phyloP scores from a whole-genome alignment of 2,113 vertebrate species.

The Ovis canadensis region DNA sequence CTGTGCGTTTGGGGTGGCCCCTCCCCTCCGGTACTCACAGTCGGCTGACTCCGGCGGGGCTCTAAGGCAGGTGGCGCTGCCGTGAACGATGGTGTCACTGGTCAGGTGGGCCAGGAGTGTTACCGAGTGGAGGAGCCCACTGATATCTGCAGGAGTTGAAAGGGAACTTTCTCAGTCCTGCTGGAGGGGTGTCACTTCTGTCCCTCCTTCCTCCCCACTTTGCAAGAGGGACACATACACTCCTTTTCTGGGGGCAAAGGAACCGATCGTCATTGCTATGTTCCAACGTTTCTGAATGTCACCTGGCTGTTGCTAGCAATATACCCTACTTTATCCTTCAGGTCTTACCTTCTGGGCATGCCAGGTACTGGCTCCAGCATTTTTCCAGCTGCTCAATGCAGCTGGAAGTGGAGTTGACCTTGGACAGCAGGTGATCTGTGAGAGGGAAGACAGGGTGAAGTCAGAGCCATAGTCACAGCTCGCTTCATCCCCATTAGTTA shows the following conservation, averaged over 20 bases:
- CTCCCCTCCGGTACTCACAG: conserved; percentile 78
- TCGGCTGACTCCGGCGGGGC: conserved; percentile 91
- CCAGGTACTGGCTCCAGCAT: conserved; percentile 79
- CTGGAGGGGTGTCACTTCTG: background rate
- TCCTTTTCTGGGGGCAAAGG: background rate
- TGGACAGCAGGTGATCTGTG: conserved; percentile 93
- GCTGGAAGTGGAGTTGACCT: conserved; percentile 83
- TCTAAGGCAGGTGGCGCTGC: conserved; percentile 90
- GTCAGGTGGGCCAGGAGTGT: conserved; percentile 90
- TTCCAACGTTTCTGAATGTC: background rate
- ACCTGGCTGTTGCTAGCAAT: background rate
- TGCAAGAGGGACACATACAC: background rate
- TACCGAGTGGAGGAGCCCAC: conserved; percentile 85
- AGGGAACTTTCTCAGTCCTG: background rate
- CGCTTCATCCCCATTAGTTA: accelerated
- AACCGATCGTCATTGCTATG: accelerated
- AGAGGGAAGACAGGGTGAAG: background rate
- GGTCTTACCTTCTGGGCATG: conserved; percentile 83
- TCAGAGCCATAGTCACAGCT: background rate
- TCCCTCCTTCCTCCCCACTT: accelerated
- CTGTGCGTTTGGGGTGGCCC: background rate
- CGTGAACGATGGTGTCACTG: conserved; percentile 90
- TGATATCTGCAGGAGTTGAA: conserved; percentile 73
- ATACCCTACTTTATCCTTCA: background rate
- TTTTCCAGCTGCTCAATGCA: conserved; percentile 83